These are phyloP conservation scores for Rhynchotus rufescens DNA, from an alignment of 2,797 vertebrate genomes.

Conservation along the genomic window DNA sequence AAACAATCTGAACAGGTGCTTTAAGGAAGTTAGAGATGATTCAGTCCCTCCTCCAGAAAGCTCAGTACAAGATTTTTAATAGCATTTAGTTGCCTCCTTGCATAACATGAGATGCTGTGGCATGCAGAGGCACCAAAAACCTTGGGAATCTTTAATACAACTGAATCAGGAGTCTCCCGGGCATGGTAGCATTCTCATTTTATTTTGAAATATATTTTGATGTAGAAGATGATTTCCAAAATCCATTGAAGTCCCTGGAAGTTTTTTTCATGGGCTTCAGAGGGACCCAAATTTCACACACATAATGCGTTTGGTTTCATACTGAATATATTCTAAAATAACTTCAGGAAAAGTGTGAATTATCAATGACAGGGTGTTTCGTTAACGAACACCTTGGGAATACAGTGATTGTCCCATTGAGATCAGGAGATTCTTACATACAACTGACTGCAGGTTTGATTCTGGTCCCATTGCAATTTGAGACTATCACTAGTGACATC, in stretches of 20 bases:
- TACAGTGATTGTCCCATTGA: neutral
- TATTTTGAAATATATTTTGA: conserved; percentile 1
- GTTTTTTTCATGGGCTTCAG: neutral
- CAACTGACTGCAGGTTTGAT: neutral
- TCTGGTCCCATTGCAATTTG: neutral
- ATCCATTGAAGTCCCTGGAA: neutral
- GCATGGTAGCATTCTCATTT: neutral
- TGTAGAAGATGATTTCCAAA: neutral
- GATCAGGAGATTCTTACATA: neutral
- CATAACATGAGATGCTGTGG: fast-evolving
- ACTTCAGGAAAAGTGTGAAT: neutral
- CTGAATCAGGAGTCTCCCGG: neutral
- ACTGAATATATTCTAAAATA: neutral
- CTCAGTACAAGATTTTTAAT: neutral
- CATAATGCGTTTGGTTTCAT: neutral
- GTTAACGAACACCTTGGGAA: neutral
- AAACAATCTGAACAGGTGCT: conserved; percentile 21
- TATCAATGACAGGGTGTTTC: neutral
- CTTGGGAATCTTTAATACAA: conserved; percentile 15
- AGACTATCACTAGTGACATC: neutral
- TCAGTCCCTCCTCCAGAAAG: conserved; percentile 1
- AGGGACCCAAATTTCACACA: neutral
- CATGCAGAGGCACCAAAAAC: neutral
- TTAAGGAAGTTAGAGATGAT: neutral
- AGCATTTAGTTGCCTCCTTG: neutral